These are phyloP conservation scores for Brachionus angularis DNA, from an alignment of 1,140 invertebrate genomes.

Conservation along the genomic window DNA sequence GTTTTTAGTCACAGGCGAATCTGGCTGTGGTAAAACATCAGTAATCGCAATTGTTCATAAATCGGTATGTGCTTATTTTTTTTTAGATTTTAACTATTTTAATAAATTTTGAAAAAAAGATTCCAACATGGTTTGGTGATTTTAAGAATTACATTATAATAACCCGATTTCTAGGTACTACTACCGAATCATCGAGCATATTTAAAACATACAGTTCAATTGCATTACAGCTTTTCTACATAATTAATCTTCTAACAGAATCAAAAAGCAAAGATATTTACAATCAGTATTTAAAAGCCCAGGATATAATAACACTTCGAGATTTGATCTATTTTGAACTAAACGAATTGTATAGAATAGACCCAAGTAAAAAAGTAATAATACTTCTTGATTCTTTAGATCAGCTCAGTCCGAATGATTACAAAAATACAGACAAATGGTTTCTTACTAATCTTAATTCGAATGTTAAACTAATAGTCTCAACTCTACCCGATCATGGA, in stretches of 20 bases:
- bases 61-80: neutral
- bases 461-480: conserved; percentile 67
- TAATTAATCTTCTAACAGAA: neutral
- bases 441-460: conserved; percentile 50
- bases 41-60: conserved; percentile 63
- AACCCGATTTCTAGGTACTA: conserved; percentile 50
- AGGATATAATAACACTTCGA: neutral
- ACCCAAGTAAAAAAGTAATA: conserved; percentile 31
- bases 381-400: conserved; percentile 56
- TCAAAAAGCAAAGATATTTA: conserved; percentile 3
- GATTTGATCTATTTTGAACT: conserved; percentile 14
- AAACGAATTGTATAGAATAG: neutral
- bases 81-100: neutral
- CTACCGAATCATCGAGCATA: conserved; percentile 47
- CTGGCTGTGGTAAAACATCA: conserved; percentile 95
- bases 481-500: conserved; percentile 52
- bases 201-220: conserved; percentile 19
- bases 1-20: conserved; percentile 84
- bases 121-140: conserved; percentile 18
- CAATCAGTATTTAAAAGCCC: neutral
- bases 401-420: conserved; percentile 49
- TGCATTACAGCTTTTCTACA: conserved; percentile 20
- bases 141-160: conserved; percentile 47
- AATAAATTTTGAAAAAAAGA: neutral
- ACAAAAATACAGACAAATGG: conserved; percentile 52